phyloP scores from a whole-genome alignment of 2,888 invertebrate genomes.

The Acanthococcus lagerstroemiae region DNA sequence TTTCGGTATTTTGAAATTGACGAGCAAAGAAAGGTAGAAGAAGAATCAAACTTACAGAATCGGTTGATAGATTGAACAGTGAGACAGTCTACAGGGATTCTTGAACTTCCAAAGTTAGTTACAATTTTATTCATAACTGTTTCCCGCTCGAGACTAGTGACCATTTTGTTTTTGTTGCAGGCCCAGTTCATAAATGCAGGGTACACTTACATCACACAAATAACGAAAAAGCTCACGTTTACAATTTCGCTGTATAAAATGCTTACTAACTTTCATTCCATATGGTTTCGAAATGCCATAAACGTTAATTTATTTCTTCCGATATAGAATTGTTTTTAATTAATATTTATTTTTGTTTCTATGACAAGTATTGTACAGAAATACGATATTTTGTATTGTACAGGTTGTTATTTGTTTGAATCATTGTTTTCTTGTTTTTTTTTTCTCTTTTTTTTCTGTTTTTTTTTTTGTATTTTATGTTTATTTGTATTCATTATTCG shows the following conservation, averaged over 20 bases:
- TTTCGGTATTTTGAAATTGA: too few species aligned
- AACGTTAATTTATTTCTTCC: conserved; percentile 16
- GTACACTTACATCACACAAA: not conserved
- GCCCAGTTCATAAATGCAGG: not conserved
- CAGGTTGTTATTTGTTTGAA: too few species aligned
- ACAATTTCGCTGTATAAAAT: conserved; percentile 21
- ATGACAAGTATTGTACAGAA: too few species aligned
- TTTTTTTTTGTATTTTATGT: conserved; percentile 11
- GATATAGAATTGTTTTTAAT: conserved; percentile 1
- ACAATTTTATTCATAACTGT: not conserved
- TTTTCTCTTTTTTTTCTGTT: not conserved
- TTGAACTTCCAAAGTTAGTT: not conserved
- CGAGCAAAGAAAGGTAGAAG: too few species aligned
- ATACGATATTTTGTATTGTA: not conserved
- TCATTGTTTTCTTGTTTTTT: too few species aligned
- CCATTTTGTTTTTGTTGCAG: conserved; percentile 1
- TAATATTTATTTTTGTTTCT: conserved; percentile 10
- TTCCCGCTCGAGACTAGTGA: not conserved
- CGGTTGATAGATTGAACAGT: too few species aligned
- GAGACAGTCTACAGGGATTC: too few species aligned
- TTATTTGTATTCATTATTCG: too few species aligned
- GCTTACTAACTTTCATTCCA: conserved; percentile 23
- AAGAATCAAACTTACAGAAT: too few species aligned
- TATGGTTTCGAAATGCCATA: conserved; percentile 22
- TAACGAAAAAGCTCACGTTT: not conserved